Evolutionary conservation across 2,113 vertebrate species (phyloP).

Genomic region (Dunckerocampus dactyliophorus): DNA sequence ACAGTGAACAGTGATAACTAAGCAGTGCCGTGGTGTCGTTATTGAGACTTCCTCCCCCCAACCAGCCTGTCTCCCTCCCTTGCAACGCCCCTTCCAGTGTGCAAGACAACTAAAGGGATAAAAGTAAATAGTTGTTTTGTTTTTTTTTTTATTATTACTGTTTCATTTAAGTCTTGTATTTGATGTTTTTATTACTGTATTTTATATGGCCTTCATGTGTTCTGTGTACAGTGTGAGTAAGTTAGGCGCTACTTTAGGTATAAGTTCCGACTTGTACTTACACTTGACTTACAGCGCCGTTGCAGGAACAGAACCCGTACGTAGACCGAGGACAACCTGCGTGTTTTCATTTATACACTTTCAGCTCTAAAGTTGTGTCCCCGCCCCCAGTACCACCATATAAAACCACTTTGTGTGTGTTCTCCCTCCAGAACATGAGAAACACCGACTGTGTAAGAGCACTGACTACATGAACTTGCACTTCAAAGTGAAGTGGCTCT

Average conservation of each 20-base stretch:
- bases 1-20: too few relatives aligned
- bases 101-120: too few relatives aligned
- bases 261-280: not conserved
- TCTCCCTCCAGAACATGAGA: conserved; percentile 85
- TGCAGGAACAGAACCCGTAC: too few relatives aligned
- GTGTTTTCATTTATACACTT: not conserved
- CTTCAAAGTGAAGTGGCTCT: conserved; percentile 98
- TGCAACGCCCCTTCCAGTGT: too few relatives aligned
- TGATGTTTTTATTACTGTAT: not conserved
- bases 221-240: too few relatives aligned
- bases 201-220: not conserved
- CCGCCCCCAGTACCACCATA: too few relatives aligned
- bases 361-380: not conserved
- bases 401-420: conserved; percentile 4
- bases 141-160: not conserved
- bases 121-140: too few relatives aligned
- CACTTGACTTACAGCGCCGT: not conserved
- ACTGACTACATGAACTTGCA: conserved; percentile 99
- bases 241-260: not conserved
- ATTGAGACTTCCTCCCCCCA: too few relatives aligned
- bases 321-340: too few relatives aligned
- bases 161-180: not conserved
- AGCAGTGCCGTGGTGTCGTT: too few relatives aligned
- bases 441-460: conserved; percentile 90
- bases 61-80: too few relatives aligned